A percentile compares a stretch with the other conserved stretches of the same genome.
Evolutionary conservation across 2,113 vertebrate species (phyloP).

Genomic region (Tringa solitaria): DNA sequence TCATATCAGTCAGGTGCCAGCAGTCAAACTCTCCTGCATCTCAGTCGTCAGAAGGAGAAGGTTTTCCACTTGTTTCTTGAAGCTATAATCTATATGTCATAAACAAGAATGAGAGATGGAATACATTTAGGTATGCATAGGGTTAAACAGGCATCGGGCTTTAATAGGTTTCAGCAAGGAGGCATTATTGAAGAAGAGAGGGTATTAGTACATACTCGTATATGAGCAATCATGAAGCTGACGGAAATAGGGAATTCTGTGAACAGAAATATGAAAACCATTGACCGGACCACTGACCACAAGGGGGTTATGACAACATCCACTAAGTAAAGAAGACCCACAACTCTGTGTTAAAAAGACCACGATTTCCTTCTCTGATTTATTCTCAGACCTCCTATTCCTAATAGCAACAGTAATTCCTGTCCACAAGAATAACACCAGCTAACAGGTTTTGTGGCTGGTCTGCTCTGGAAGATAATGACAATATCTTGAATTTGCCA

Average conservation of each 20-base stretch:
- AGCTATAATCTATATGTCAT: neutral
- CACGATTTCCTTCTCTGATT: neutral
- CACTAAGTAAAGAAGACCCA: neutral
- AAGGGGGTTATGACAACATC: neutral
- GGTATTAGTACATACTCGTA: neutral
- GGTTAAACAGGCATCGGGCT: neutral
- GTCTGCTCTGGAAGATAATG: neutral
- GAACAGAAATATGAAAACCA: neutral
- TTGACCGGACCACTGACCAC: conserved; percentile 9
- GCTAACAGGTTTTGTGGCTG: neutral
- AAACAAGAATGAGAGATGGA: neutral
- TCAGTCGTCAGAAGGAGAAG: neutral
- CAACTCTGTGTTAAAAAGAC: neutral
- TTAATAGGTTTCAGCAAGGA: neutral
- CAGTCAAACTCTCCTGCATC: neutral
- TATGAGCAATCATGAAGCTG: neutral
- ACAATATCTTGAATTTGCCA: neutral
- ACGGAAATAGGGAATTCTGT: neutral
- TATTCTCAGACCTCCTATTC: neutral
- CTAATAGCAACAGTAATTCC: neutral
- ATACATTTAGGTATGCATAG: neutral
- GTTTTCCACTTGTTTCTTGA: neutral
- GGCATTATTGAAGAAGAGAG: neutral
- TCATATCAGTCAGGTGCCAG: neutral
- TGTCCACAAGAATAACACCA: neutral